Conservation (phyloP, 2,113 vertebrate genomes). For the Coreoperca whiteheadi region DNA sequence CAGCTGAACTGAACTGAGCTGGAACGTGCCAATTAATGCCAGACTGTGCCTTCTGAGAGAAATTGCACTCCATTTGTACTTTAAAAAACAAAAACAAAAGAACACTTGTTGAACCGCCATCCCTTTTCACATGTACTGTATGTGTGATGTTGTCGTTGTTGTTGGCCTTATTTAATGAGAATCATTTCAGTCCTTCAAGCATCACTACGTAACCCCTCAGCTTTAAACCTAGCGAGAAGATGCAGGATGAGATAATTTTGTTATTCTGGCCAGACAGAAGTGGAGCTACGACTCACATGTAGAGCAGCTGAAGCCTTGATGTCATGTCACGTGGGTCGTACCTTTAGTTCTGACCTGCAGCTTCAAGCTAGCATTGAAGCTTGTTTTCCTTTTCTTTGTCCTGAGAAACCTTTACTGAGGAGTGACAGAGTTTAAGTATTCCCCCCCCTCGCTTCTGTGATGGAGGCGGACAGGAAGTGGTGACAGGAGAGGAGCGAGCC, state of each 20-base stretch:
- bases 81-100: constrained; percentile 34
- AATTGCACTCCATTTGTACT: constrained; percentile 75
- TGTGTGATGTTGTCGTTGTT: constrained; percentile 42
- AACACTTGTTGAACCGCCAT: constrained; percentile 52
- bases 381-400: not conserved
- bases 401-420: constrained; percentile 14
- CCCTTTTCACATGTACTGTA: constrained; percentile 66
- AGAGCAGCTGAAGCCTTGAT: constrained; percentile 11
- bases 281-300: not conserved
- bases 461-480: constrained; percentile 30
- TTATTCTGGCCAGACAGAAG: not conserved
- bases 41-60: constrained; percentile 73
- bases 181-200: constrained; percentile 57
- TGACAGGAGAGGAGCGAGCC: constrained; percentile 19
- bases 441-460: constrained; percentile 17
- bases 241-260: not conserved
- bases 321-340: not conserved
- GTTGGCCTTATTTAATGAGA: constrained; percentile 75
- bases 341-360: constrained; percentile 16
- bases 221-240: constrained; percentile 29
- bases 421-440: too few relatives aligned
- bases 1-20: constrained; percentile 52
- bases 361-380: constrained; percentile 15
- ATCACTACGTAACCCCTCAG: constrained; percentile 63
- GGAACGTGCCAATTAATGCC: constrained; percentile 62